phyloP scores from a whole-genome alignment of 2,113 vertebrate species.

The Carassius gibelio region DNA sequence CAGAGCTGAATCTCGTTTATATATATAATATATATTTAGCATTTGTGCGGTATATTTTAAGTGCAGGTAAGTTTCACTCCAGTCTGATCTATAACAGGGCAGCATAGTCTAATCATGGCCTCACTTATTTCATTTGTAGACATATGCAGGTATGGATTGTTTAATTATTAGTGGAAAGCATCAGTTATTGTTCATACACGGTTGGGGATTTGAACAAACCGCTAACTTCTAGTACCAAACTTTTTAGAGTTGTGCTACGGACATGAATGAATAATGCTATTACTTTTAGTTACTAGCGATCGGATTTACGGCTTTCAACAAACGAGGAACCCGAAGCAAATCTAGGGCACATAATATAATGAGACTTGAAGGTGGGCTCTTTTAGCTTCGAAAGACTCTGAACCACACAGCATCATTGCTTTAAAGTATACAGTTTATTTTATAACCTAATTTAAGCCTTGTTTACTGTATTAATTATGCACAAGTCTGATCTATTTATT shows the following conservation, averaged over 20 bases:
- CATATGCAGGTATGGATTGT: background rate
- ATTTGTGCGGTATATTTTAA: background rate
- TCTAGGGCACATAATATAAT: background rate
- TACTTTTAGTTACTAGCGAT: too few species aligned
- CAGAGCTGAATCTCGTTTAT: background rate
- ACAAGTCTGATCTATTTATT: too few species aligned
- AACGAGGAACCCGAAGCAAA: background rate
- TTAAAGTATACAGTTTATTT: background rate
- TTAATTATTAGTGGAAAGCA: background rate
- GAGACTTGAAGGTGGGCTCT: background rate
- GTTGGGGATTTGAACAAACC: background rate
- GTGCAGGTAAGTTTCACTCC: conserved; percentile 20
- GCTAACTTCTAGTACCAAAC: background rate
- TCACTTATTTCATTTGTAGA: background rate
- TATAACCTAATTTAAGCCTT: background rate
- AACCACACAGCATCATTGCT: background rate
- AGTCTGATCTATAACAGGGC: background rate
- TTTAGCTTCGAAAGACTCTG: background rate
- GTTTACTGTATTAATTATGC: background rate
- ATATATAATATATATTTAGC: background rate
- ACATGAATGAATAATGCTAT: too few species aligned
- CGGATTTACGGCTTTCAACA: background rate
- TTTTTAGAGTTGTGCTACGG: background rate
- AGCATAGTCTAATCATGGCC: background rate
- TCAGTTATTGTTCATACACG: background rate